Base-by-base conservation (phyloP, 2,113 vertebrate genomes). In the Pangasianodon hypophthalmus region DNA sequence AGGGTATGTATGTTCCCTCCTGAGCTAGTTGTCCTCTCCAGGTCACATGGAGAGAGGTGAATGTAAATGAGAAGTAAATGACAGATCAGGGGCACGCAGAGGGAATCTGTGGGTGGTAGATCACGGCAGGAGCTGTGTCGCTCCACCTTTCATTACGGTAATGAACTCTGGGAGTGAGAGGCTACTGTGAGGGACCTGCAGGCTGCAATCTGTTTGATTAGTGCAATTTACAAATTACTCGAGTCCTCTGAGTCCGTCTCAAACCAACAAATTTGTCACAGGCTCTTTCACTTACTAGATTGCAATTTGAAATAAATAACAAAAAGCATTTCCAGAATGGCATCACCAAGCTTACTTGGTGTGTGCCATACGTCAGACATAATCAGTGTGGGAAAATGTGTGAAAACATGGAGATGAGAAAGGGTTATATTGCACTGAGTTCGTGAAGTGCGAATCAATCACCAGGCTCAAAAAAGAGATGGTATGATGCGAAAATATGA, bases 141-240 rank as follows among this genome's bases (percentile, higher is more conserved):
- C 84, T 85, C 91, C 84, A 89, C 91, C 90, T 89, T 89, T 93
- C 92, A 92, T 93, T 92, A 92, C 89, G 44, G 73, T 92, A 92
- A 93, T 94, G 93, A 92, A 92, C 87, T 88, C 48, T 88, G 90
- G 88, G 88, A 75, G 87, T 44, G 64, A 37, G 83, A 73, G 88
- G 93, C 75, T 85, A 86, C 85, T 84, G 73, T 14, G 41, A 87
- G 67, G 87, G 81, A 90, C 77, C 90, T 69, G n/a, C 56, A 19
- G 44, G 90, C 92, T 90, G 90, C 91, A 93, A 93, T 93, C 92
- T 91, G 93, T 90, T 91, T 94, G 93, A 94, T 92, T 92, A 89
- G 82, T 82, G 73, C 87, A 92, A 92, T 93, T 92, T 93, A 91
- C 89, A 93, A 94, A 94, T 93, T 90, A 93, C 91, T 77, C 41